Base-by-base conservation (phyloP, 2,797 vertebrate genomes). In the Muscicapa striata region DNA sequence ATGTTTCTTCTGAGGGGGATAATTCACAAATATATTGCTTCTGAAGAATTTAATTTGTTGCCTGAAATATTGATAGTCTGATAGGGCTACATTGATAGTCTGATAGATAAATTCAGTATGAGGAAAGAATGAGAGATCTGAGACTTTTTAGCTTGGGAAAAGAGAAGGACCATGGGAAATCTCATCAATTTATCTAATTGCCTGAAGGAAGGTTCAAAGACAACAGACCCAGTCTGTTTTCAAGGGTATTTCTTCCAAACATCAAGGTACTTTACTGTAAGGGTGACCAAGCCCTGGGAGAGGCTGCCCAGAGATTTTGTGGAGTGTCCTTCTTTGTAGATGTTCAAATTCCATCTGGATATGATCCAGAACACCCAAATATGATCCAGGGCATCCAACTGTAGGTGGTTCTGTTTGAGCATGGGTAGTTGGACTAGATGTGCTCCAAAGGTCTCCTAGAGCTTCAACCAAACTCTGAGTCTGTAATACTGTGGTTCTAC, bases 21-120 rank as follows among this genome's bases (percentile, higher is more conserved):
- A 82, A 84, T 74, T 94, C 51, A 59, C 30, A 17, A 23, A 54
- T 15, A 68, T 36, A 84, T 41, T 84, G 41, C 2, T 91, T 74
- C 38, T 78, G 72, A 92, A 82, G 38, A 92, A 79, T 63, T 87
- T 93, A 12, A 70, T 36, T 78, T 83, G 16, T 78, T 91, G 23
- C 38, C 72, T 82, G 30, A 96, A 91, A 95, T 90, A 63, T 87
- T 94, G 90, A 95, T 92, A 63, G 49, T 77, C 5, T 41, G 43
- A 36, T 36, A 32, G 30, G 10, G 5, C 15, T 32, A 67, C 26
- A 58, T 61, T 93, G 45, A 43, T 61, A 58, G 45, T 78, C 6
- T 49, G 36, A 36, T 32, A 41, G 18, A 19, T 43, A 41, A 34
- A 5, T 13, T 34, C 41, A 49, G 22, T 32, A 55, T 0, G 1